A percentile compares a stretch with the other conserved stretches of the same genome.
phyloP scores from a whole-genome alignment of 2,113 vertebrate species.

The Haemorhous mexicanus region DNA sequence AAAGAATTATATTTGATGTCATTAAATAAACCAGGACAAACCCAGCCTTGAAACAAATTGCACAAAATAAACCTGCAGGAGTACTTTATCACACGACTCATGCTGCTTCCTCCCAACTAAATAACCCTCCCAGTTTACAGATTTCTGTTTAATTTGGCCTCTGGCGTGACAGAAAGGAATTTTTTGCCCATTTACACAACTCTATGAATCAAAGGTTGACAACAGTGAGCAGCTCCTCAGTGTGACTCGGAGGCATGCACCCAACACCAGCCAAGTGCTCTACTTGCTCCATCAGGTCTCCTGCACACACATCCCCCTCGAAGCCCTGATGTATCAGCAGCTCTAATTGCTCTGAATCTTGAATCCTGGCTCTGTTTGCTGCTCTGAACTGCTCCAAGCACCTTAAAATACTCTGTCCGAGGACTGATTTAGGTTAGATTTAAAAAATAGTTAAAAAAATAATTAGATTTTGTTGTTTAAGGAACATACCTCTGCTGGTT shows the following conservation, averaged over 20 bases:
- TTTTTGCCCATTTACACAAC: slow-evolving; percentile 76
- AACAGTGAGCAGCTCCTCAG: slow-evolving; percentile 71
- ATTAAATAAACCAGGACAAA: slow-evolving; percentile 21
- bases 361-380: neutral
- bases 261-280: neutral
- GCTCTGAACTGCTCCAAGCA: neutral
- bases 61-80: slow-evolving; percentile 35
- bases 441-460: neutral
- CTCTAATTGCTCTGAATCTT: neutral
- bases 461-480: neutral
- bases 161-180: slow-evolving; percentile 73
- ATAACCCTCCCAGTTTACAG: slow-evolving; percentile 33
- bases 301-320: neutral
- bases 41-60: neutral
- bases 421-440: neutral
- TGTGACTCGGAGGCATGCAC: slow-evolving; percentile 70
- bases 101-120: slow-evolving; percentile 49
- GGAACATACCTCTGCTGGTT: neutral
- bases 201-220: slow-evolving; percentile 80
- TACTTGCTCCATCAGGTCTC: slow-evolving; percentile 27
- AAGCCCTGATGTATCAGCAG: neutral
- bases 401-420: neutral
- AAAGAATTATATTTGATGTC: neutral
- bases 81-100: slow-evolving; percentile 66
- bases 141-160: slow-evolving; percentile 72